These are phyloP conservation scores for Troilus luridus DNA, from an alignment of 2,888 invertebrate genomes.

Conservation along the genomic window DNA sequence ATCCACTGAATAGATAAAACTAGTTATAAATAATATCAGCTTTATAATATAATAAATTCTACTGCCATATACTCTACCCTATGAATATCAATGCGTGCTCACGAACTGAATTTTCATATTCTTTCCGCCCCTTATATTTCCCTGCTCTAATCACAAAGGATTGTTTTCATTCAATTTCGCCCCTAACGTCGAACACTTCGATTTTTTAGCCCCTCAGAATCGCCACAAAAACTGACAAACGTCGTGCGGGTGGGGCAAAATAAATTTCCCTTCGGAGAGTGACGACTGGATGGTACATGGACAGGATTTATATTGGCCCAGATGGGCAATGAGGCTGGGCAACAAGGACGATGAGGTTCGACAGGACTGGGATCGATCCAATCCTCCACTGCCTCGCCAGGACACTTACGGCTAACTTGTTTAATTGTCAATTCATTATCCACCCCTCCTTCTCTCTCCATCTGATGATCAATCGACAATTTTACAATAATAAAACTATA, in stretches of 20 bases:
- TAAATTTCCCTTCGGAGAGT: background rate
- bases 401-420: background rate
- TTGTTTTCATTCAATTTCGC: constrained; percentile 3
- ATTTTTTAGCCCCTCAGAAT: background rate
- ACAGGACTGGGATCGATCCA: background rate
- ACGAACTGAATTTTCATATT: background rate
- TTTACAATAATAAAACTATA: no score
- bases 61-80: background rate
- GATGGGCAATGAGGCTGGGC: background rate
- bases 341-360: background rate
- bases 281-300: constrained; percentile 11
- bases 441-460: background rate
- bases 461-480: background rate
- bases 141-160: background rate
- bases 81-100: background rate
- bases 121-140: background rate
- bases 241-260: background rate
- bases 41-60: background rate
- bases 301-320: background rate
- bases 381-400: background rate
- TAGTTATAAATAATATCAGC: background rate
- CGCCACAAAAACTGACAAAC: constrained; percentile 19
- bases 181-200: background rate
- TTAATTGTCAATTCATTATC: background rate
- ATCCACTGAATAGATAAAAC: constrained; percentile 14